Evolutionary conservation across 2,113 vertebrate genomes (phyloP), one percentile per base, ranked within the genome.

Genomic region (Lepisosteus osseus): DNA sequence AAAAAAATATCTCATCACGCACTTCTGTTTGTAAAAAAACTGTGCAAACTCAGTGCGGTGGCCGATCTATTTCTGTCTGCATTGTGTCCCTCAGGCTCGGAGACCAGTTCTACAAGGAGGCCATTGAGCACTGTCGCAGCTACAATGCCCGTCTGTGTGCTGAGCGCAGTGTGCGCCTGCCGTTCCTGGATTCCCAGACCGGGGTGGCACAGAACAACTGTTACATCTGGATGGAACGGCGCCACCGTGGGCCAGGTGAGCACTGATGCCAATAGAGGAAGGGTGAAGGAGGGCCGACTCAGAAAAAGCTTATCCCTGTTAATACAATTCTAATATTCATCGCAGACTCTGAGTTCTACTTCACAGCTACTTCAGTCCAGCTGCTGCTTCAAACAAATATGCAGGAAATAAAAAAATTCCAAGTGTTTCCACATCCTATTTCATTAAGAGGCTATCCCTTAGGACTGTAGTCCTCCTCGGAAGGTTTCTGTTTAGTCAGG

Each of bases 151-250:
- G 97, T 3, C 91, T 99, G 57, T 98, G 97, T 3, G 97, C 97
- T 0, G 97, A 99, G 76, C 94, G 97, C 61, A 98, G 96, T 0
- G 95, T 99, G 73, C 95, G 97, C 7, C 94, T 99, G 61, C 97
- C 97, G 13, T 99, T 99, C 82, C 91, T 99, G 76, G 97, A 99
- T 86, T 99, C 97, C 0, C 97, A 99, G 11, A 99, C 97, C 0
- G 95, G 97, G 0, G 97, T 98, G 14, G 97, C 97, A 70, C 97
- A 99, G 84, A 99, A 97, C 91, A 99, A 99, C 88, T 99, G 97
- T 90, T 98, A 98, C 91, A 99, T 99, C 87, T 99, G 97, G 97
- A 99, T 98, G 96, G 96, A 99, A 79, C 96, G 95, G 76, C 93
- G 96, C 83, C 97, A 99, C 77, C 93, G 97, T 67, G 95, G 96